Base-by-base conservation (phyloP, 2,888 invertebrate species). In the Rhagonycha fulva region DNA sequence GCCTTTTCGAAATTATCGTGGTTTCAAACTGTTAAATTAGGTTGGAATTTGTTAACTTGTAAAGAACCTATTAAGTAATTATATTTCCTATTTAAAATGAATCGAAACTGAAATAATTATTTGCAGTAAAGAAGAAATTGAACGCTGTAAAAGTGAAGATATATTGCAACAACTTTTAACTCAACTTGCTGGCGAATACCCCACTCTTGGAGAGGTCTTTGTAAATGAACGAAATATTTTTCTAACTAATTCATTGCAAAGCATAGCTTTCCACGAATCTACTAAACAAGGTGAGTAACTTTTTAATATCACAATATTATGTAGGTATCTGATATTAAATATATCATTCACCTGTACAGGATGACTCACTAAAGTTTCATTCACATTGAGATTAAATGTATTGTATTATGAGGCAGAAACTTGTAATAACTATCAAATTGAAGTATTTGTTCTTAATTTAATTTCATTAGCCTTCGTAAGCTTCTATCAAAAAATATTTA, bases 121-220 rank as follows among this genome's bases (percentile, higher is more conserved):
- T 82, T 84, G 62, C 84, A 98, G 96, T 82, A 92, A 94, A 84
- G 96, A 98, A 88, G 98, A 98, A 85, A 95, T 99, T 7, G 99
- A 99, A 88, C 94, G 94, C 81, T 98, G 96, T 85, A 99, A 99
- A 87, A 93, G 96, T 85, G 93, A 94, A 81, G 97, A 98, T 88
- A 91, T 98, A 86, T 87, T 99, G 14, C 97, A 98, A 83, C 95
- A 97, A 85, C 91, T 99, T 89, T 89, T 99, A 84, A 93, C 94
- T 63, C 97, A 98, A 87, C 94, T 99, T 94, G 94, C 97, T 2
- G 96, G 94, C 68, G 95, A 98, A 87, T 99, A 95, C 87, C 99
- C 99, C 0, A 94, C 94, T 2, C 90, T 99, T 72, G 94, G 94
- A 77, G 92, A 94, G 82, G 98, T 98, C 30, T 98, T 99, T 87